Evolutionary conservation across 1,140 invertebrate species (phyloP), one percentile per base, ranked within the genome.

Genomic region (Ladona fulva): DNA sequence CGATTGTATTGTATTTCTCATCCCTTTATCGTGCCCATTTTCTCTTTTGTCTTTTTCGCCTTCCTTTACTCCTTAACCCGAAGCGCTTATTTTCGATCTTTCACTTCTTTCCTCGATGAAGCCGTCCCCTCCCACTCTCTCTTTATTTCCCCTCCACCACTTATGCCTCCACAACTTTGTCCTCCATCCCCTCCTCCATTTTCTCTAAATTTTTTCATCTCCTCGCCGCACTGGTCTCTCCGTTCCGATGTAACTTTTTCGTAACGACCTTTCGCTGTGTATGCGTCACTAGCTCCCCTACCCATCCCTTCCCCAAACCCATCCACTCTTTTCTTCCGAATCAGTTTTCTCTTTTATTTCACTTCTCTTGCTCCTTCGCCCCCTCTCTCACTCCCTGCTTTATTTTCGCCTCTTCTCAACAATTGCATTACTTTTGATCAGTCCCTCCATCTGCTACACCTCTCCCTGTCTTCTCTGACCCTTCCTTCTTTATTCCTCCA

Each of bases 381-480:
- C n/a, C n/a, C n/a, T n/a, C n/a, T n/a, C n/a, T n/a, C n/a, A n/a
- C 29, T 37, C 29, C 29, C 1, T 37, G 3, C 29, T 37, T 37
- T 37, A 37, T 37, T 37, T 37, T 37, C 29, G 29, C 29, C 29
- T 37, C n/a, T 66, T 22, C 52, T 12, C 52, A 19, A 66, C 52
- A 66, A 66, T 66, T 66, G 52, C n/a, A 66, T 66, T 66, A 66
- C 52, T 66, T 66, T 66, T 66, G 52, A 66, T 66, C 52, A 66
- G 14, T 12, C 52, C n/a, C n/a, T 66, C 52, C 52, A 66, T 66
- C 52, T 66, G 52, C 52, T 66, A 66, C 52, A 19, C 29, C 29
- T n/a, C n/a, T n/a, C n/a, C n/a, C n/a, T n/a, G n/a, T n/a, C n/a
- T 37, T 37, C 29, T 37, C 29, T 37, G 3, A 37, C 29, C 29